These are phyloP conservation scores for Centropristis striata DNA, from an alignment of 2,113 vertebrate genomes.

Conservation along the genomic window DNA sequence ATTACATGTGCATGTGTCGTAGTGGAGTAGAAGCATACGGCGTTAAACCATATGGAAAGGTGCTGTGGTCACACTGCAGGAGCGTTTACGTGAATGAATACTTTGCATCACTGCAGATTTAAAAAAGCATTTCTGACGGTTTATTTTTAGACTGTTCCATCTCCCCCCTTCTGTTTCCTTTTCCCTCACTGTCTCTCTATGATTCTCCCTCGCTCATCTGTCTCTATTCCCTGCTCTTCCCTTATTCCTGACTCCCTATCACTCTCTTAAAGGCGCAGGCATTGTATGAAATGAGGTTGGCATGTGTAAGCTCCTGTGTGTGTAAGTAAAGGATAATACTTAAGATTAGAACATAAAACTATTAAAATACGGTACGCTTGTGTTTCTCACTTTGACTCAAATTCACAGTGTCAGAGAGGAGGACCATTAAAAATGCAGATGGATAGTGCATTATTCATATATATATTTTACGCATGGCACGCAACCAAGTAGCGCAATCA, in stretches of 20 bases:
- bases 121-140: slow-evolving; percentile 81
- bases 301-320: slow-evolving; percentile 57
- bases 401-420: slow-evolving; percentile 68
- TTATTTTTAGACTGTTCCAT: slow-evolving; percentile 85
- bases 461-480: slow-evolving; percentile 64
- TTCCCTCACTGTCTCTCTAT: slow-evolving; percentile 70
- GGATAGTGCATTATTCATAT: slow-evolving; percentile 76
- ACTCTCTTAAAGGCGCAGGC: slow-evolving; percentile 79
- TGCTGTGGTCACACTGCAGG: slow-evolving; percentile 57
- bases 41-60: neutral
- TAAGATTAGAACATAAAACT: slow-evolving; percentile 72
- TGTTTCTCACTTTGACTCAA: slow-evolving; percentile 66
- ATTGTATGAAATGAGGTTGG: slow-evolving; percentile 66
- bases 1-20: neutral
- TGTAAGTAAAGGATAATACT: slow-evolving; percentile 69
- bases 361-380: slow-evolving; percentile 64
- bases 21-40: slow-evolving; percentile 4
- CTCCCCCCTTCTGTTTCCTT: slow-evolving; percentile 70
- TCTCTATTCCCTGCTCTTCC: slow-evolving; percentile 71
- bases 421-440: slow-evolving; percentile 72
- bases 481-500: slow-evolving; percentile 39
- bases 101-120: slow-evolving; percentile 82
- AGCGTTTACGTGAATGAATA: slow-evolving; percentile 76
- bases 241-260: slow-evolving; percentile 60
- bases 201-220: slow-evolving; percentile 70